Conservation (phyloP, 2,888 invertebrate species). For the Cheiracanthium punctorium region DNA sequence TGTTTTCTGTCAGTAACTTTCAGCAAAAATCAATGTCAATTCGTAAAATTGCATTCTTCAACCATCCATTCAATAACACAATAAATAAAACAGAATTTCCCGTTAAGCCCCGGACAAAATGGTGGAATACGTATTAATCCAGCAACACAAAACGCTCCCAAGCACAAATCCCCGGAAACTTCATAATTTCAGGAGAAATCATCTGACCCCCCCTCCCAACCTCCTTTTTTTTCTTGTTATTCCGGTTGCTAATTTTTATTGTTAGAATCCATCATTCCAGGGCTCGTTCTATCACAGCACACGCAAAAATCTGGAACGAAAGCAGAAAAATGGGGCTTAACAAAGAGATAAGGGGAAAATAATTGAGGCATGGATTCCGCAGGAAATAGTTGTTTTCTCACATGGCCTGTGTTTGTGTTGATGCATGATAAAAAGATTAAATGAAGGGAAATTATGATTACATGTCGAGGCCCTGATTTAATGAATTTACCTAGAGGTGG, state of each 20-base stretch:
- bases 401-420: background rate
- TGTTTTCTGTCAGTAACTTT: too few relatives aligned
- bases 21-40: too few relatives aligned
- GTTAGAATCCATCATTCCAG: background rate
- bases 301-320: background rate
- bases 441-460: background rate
- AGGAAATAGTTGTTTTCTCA: background rate
- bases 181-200: background rate
- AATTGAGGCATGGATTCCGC: slow-evolving; percentile 9
- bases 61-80: too few relatives aligned
- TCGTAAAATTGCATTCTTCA: too few relatives aligned
- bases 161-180: background rate
- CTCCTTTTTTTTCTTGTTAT: background rate
- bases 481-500: background rate
- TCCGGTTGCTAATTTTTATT: background rate
- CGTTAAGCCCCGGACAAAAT: background rate
- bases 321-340: background rate
- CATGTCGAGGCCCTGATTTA: background rate
- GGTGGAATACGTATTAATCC: background rate
- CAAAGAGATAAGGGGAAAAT: slow-evolving; percentile 11
- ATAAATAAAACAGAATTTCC: too few relatives aligned
- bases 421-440: slow-evolving; percentile 1
- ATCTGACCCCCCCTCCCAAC: background rate
- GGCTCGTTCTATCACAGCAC: background rate
- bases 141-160: background rate